Conservation (phyloP, 2,113 vertebrate genomes). For the Protobothrops mucrosquamatus region DNA sequence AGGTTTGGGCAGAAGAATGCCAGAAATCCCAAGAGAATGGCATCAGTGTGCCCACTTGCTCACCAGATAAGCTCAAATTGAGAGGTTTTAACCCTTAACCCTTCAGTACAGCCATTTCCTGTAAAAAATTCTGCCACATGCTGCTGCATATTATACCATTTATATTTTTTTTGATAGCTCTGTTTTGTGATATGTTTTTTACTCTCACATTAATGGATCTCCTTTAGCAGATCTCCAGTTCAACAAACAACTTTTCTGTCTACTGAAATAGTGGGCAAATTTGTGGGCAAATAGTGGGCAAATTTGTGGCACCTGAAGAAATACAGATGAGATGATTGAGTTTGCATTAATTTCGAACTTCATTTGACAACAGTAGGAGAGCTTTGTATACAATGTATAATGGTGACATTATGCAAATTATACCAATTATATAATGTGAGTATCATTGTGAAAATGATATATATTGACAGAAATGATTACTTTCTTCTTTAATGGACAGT, state of each 20-base stretch:
- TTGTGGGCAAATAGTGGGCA: background rate
- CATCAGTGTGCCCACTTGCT: background rate
- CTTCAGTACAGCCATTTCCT: slow-evolving; percentile 2
- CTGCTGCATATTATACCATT: background rate
- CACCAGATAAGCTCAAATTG: background rate
- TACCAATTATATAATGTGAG: background rate
- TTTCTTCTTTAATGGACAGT: background rate
- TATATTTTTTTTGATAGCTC: background rate
- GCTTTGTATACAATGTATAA: background rate
- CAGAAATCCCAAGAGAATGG: background rate
- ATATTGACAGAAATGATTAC: background rate
- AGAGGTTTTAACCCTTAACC: background rate
- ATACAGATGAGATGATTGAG: background rate
- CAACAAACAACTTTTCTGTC: background rate
- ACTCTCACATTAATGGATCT: background rate
- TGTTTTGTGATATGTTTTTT: slow-evolving; percentile 5
- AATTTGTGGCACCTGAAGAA: background rate
- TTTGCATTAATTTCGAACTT: background rate
- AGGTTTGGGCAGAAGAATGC: background rate
- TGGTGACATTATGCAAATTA: background rate
- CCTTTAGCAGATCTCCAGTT: background rate
- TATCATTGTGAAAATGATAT: background rate
- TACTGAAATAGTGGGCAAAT: background rate
- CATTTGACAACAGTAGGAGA: background rate
- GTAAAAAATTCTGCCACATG: background rate